Evolutionary conservation across 2,113 vertebrate species (phyloP).

Genomic region (Saiga tatarica): DNA sequence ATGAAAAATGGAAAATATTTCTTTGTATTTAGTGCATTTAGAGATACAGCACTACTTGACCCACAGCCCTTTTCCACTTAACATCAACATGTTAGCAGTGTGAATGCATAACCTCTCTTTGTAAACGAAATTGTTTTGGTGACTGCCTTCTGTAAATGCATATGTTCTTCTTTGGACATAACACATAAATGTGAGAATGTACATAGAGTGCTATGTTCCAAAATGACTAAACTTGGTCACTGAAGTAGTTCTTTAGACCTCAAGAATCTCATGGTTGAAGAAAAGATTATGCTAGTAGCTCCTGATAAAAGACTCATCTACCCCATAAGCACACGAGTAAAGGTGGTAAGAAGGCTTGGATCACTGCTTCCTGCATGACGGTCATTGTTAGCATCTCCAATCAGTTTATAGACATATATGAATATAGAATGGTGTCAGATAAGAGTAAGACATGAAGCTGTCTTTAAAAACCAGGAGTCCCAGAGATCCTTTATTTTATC

Average conservation of each 20-base stretch:
- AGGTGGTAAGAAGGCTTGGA: background rate
- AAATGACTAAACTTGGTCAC: background rate
- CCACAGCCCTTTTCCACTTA: background rate
- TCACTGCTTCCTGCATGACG: background rate
- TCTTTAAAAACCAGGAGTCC: constrained; percentile 63
- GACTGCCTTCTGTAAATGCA: background rate
- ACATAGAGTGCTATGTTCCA: background rate
- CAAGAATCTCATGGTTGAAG: constrained; percentile 42
- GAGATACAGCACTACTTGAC: background rate
- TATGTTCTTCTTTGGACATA: background rate
- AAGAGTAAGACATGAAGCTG: constrained; percentile 56
- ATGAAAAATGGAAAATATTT: background rate
- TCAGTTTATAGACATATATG: constrained; percentile 44
- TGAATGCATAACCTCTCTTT: background rate
- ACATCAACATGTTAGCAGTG: background rate
- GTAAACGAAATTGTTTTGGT: background rate
- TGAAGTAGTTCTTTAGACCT: background rate
- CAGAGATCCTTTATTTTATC: constrained; percentile 51
- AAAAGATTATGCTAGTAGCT: constrained; percentile 42
- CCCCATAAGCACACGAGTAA: background rate
- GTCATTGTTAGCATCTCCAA: constrained; percentile 37
- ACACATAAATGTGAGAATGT: background rate
- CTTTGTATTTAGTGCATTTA: background rate
- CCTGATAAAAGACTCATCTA: constrained; percentile 35
- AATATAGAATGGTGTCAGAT: constrained; percentile 4